Conservation (phyloP, 1,140 invertebrate species). For the Asobara japonica region DNA sequence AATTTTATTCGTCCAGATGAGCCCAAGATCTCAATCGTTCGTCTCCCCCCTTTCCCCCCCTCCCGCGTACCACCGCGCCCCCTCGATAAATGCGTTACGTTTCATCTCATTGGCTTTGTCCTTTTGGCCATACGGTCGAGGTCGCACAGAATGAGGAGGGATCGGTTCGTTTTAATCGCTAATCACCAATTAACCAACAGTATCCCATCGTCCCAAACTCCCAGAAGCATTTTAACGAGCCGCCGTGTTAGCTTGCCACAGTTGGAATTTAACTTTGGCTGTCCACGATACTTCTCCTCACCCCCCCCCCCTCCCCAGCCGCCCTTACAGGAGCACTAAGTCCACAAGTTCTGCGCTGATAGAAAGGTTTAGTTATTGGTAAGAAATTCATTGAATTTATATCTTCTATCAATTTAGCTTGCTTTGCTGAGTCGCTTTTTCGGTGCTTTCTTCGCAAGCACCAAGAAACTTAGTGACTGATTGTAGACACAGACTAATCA, state of each 20-base stretch:
- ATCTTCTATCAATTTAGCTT: too few relatives aligned
- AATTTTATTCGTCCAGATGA: too few relatives aligned
- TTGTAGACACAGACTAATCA: too few relatives aligned
- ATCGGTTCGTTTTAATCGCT: constrained; percentile 67
- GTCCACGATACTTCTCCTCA: constrained; percentile 27
- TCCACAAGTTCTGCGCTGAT: neutral
- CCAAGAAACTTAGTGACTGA: too few relatives aligned
- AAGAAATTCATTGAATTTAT: too few relatives aligned
- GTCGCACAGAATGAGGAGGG: constrained; percentile 39
- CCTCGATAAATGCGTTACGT: constrained; percentile 48
- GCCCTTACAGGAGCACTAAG: too few relatives aligned
- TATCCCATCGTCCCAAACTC: constrained; percentile 61
- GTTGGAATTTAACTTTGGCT: constrained; percentile 64
- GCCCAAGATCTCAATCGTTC: too few relatives aligned
- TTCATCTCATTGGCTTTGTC: constrained; percentile 43
- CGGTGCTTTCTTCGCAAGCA: too few relatives aligned
- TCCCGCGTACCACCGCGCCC: neutral
- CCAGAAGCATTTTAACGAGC: constrained; percentile 68
- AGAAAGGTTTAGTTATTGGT: too few relatives aligned
- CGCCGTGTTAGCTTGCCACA: constrained; percentile 59
- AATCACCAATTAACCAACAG: constrained; percentile 67
- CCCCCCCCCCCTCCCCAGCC: neutral
- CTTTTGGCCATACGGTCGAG: constrained; percentile 25
- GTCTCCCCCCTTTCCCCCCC: too few relatives aligned
- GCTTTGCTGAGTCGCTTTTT: too few relatives aligned